Evolutionary conservation across 1,140 invertebrate genomes (phyloP).

Genomic region (Acromyrmex charruanus): DNA sequence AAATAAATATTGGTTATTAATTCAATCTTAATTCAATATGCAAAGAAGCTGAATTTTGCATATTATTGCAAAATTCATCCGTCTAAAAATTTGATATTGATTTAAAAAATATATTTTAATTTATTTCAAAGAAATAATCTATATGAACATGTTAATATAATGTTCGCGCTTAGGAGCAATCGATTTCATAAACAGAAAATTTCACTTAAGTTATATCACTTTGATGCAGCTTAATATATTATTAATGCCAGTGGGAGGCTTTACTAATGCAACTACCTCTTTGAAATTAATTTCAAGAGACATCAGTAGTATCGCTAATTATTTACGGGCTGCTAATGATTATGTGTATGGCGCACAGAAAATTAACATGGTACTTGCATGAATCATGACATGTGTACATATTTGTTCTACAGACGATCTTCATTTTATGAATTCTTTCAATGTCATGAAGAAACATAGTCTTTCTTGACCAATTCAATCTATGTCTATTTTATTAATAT

Average conservation of each 20-base stretch:
- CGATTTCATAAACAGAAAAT: neutral
- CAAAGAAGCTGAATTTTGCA: neutral
- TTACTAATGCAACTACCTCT: constrained; percentile 41
- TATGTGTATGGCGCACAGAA: constrained; percentile 19
- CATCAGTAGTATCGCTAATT: constrained; percentile 59
- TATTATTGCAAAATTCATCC: neutral
- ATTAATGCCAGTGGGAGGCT: constrained; percentile 38
- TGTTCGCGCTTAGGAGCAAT: neutral
- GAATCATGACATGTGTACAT: constrained; percentile 45
- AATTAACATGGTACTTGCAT: constrained; percentile 19
- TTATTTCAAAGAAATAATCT: neutral
- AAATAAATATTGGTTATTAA: neutral
- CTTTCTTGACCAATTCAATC: neutral
- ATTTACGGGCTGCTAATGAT: constrained; percentile 34
- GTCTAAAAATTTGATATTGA: neutral
- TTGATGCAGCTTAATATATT: constrained; percentile 6
- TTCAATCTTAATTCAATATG: constrained; percentile 31
- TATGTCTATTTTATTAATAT: neutral
- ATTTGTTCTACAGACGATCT: constrained; percentile 42
- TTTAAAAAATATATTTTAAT: neutral
- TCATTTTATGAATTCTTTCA: constrained; percentile 9
- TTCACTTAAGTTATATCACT: too few species aligned
- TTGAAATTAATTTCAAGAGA: neutral
- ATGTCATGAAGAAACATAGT: constrained; percentile 6
- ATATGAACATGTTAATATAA: neutral